A percentile compares a stretch with the other conserved stretches of the same genome.
These are phyloP conservation scores for Hipposideros larvatus DNA, from an alignment of 2,797 vertebrate genomes.

Conservation along the genomic window DNA sequence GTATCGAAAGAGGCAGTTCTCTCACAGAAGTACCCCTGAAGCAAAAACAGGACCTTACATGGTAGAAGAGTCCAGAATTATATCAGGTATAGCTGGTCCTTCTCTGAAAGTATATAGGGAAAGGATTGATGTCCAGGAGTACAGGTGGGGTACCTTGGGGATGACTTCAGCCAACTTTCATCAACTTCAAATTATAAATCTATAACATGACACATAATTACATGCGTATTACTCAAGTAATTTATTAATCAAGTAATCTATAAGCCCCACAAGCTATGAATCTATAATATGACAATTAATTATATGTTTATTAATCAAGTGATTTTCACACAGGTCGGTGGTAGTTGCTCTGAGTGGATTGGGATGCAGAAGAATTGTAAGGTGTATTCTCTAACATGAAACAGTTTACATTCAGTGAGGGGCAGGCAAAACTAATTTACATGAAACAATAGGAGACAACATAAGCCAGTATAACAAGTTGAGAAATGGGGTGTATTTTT, in stretches of 20 bases:
- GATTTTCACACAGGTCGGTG: neutral
- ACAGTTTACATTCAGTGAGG: neutral
- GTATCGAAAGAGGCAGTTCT: neutral
- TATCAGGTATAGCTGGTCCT: neutral
- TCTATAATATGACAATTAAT: constrained; percentile 31
- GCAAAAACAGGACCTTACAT: neutral
- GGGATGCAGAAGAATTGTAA: neutral
- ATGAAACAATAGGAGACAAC: neutral
- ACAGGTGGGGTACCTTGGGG: neutral
- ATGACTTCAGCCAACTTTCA: neutral
- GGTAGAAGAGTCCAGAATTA: neutral
- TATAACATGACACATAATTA: constrained; percentile 43
- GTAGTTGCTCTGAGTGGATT: constrained; percentile 9
- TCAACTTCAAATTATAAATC: constrained; percentile 20
- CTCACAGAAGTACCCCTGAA: neutral
- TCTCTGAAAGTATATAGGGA: neutral
- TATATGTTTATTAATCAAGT: constrained; percentile 37
- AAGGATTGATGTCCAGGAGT: neutral
- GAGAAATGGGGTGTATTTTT: neutral
- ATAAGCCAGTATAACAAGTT: neutral
- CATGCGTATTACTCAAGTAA: constrained; percentile 39
- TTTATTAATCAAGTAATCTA: constrained; percentile 54
- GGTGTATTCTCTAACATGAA: neutral
- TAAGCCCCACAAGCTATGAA: neutral
- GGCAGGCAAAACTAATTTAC: neutral